Conservation (phyloP, 2,888 invertebrate species). For the Callinectes sapidus region DNA sequence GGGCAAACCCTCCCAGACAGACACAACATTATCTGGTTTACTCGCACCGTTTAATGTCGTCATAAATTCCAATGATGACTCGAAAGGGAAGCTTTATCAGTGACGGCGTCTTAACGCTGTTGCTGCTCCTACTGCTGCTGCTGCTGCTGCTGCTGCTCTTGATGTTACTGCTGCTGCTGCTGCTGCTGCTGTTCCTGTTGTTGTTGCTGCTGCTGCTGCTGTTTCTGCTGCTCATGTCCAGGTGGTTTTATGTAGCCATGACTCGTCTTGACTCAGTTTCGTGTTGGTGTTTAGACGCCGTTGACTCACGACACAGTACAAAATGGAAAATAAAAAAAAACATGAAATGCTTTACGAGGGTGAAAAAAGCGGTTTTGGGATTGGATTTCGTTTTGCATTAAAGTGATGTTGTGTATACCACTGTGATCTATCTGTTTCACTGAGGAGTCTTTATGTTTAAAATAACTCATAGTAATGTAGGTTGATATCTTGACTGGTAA, state of each 20-base stretch:
- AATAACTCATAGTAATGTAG: background rate
- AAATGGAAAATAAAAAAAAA: background rate
- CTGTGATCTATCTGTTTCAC: background rate
- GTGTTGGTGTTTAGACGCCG: background rate
- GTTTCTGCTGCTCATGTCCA: background rate
- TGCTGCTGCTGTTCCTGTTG: background rate
- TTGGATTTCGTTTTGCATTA: background rate
- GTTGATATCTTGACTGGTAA: background rate
- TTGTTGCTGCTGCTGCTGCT: background rate
- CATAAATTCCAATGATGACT: background rate
- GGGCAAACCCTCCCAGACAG: background rate
- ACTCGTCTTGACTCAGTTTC: background rate
- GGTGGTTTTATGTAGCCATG: background rate
- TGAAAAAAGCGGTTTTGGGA: background rate
- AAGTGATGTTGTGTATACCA: background rate
- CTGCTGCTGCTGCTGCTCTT: background rate
- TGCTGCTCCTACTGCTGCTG: background rate
- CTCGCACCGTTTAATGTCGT: background rate
- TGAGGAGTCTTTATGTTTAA: background rate
- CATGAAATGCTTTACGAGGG: background rate
- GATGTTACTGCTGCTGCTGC: background rate
- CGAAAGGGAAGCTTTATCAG: background rate
- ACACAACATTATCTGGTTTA: conserved; percentile 25
- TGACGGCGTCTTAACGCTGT: background rate
- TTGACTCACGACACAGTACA: background rate